Base-by-base conservation (phyloP, 2,888 invertebrate species). In the Tipula lateralis region DNA sequence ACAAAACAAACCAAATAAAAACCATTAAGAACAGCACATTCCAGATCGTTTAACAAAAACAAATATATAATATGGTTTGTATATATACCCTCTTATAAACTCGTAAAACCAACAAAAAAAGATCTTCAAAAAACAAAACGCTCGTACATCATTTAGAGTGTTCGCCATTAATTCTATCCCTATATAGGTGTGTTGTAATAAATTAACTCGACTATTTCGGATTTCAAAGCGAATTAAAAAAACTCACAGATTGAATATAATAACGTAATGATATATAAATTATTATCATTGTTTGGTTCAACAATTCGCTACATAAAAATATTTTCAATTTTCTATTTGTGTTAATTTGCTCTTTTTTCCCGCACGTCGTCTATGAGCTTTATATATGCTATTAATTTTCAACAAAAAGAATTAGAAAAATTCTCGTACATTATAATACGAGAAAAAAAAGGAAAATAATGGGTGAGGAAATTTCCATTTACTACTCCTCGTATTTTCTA, bases 11-110 rank as follows among this genome's bases (percentile, higher is more conserved):
- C 24, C 66, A 66, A 24, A 24, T 24, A 24, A 66, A 66, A 66
- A 66, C 66, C 66, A 66, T 66, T 66, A 66, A 66, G 66, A 24
- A 24, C 66, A 66, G 66, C 66, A 66, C 24, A 66, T 66, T 66
- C 66, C 66, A 66, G 24, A 66, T 66, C 66, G 66, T 66, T 66
- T 19, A 66, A 66, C 24, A 66, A 66, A 66, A 66, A 66, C 66
- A 66, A 66, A 66, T 50, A 50, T 50, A 16, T 39, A 39, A n/a
- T 13, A 50, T 19, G 39, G 2, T 39, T 39, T 39, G 32, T 32
- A 32, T 0, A 32, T 36, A 7, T 16, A 66, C 66, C 66, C 66
- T 66, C 66, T 66, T 66, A 66, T 12, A 9, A n/a, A n/a, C n/a
- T n/a, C n/a, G n/a, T 24, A 24, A 24, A 9, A 66, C 24, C 24